Base-by-base conservation (phyloP, 2,888 invertebrate species). In the Aspidiotus rigidus region DNA sequence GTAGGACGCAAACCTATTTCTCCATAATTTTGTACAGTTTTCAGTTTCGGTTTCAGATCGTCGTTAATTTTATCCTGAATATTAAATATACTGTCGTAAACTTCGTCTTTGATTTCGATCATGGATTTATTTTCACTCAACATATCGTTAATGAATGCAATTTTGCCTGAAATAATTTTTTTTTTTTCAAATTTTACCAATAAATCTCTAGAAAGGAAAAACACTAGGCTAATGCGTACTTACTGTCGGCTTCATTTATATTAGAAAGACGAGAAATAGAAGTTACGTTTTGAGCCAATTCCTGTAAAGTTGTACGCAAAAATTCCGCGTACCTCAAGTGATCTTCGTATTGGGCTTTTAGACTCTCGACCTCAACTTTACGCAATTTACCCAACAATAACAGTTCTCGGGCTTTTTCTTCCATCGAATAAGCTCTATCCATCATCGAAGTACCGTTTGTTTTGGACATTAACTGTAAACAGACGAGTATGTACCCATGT, bases 361-460 rank as follows among this genome's bases (percentile, higher is more conserved):
- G 81, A 77, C 57, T 77, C 74, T 44, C 78, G 69, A 56, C 83
- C 79, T 70, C 79, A 75, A 71, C 75, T 64, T 75, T 81, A 40
- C 75, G 81, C 73, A 78, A 80, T 39, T 76, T 75, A 0, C 78
- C 76, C 54, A 72, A 72, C 54, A 76, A 75, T 71, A 75, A 75
- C 55, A 78, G 76, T 7, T 76, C 73, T 2, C 74, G 74, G 0
- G 79, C 78, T 63, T 74, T 75, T 13, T 73, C 71, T 5, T 75
- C 76, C 55, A 77, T 74, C 13, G 77, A 76, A 56, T 75, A 73
- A 1, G 78, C 76, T 64, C 74, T 73, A 61, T 79, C 78, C 60
- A 78, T 71, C 41, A 80, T 71, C 3, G 79, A 78, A 67, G 75
- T 76, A 28, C 71, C 70, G 16, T 64, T 62, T n/a, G 59, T 53